A percentile compares a stretch with the other conserved stretches of the same genome.
These are phyloP conservation scores for Epinotia brunnichana DNA, from an alignment of 2,888 invertebrate species.

Conservation along the genomic window DNA sequence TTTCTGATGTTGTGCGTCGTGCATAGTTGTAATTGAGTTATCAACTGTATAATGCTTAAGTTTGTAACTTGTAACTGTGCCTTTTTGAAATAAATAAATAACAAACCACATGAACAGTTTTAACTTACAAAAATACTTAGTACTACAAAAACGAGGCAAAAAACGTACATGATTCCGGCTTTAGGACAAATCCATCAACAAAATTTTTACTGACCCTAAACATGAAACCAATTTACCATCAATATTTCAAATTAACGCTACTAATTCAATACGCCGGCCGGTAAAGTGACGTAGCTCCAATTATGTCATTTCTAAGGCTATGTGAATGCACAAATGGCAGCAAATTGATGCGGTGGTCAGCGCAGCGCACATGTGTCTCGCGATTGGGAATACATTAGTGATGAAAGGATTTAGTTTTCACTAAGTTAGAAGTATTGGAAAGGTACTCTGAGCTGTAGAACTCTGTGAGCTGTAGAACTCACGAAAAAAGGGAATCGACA, in stretches of 20 bases:
- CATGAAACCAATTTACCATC: slow-evolving; percentile 3
- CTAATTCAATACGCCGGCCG: slow-evolving; percentile 34
- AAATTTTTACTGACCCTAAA: slow-evolving; percentile 10
- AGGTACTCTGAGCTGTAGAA: too few species aligned
- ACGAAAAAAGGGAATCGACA: too few species aligned
- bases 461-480: too few species aligned
- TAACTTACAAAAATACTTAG: not conserved
- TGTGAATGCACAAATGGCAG: slow-evolving; percentile 47
- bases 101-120: not conserved
- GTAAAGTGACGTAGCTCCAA: slow-evolving; percentile 41
- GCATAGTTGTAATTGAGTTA: too few species aligned
- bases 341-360: slow-evolving; percentile 51
- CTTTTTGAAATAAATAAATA: not conserved
- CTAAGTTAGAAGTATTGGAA: not conserved
- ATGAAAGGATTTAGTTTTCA: slow-evolving; percentile 37
- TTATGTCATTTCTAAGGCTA: slow-evolving; percentile 42
- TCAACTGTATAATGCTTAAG: too few species aligned
- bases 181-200: slow-evolving; percentile 2
- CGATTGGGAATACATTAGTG: slow-evolving; percentile 59
- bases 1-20: too few species aligned
- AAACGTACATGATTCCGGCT: not conserved
- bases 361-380: slow-evolving; percentile 50
- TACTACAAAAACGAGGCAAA: not conserved
- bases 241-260: slow-evolving; percentile 37
- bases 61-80: too few species aligned